Conservation (phyloP, 2,797 vertebrate genomes). For the Rachycentron canadum region DNA sequence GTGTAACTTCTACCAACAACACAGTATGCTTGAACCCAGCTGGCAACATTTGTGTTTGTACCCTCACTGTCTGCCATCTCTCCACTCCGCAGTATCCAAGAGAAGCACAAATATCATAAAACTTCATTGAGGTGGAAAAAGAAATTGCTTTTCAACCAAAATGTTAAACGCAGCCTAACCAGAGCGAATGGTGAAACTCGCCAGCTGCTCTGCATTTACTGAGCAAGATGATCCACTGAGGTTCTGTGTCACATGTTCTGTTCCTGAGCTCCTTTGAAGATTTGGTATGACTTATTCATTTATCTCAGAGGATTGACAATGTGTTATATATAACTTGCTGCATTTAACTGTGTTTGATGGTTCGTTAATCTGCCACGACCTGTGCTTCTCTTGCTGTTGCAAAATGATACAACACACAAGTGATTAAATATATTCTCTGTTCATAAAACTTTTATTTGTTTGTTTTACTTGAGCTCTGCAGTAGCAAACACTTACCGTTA, state of each 20-base stretch:
- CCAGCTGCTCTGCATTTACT: conserved; percentile 70
- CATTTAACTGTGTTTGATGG: neutral
- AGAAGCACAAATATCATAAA: conserved; percentile 46
- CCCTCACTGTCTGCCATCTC: conserved; percentile 48
- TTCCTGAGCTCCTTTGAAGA: conserved; percentile 22
- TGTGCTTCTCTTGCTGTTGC: neutral
- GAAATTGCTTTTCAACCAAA: conserved; percentile 61
- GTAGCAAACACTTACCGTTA: conserved; percentile 62
- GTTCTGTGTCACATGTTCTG: conserved; percentile 58
- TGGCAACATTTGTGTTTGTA: conserved; percentile 40
- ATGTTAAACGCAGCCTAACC: conserved; percentile 58
- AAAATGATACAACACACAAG: conserved; percentile 11
- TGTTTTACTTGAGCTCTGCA: conserved; percentile 38
- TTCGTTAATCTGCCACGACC: neutral
- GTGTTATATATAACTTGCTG: neutral
- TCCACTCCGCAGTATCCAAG: conserved; percentile 35
- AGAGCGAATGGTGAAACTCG: conserved; percentile 53
- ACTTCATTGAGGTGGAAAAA: conserved; percentile 56
- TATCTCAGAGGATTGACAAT: conserved; percentile 9
- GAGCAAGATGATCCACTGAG: conserved; percentile 47
- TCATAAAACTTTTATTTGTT: conserved; percentile 59
- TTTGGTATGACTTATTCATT: conserved; percentile 13
- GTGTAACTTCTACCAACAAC: conserved; percentile 17
- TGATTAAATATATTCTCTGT: conserved; percentile 40
- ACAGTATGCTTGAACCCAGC: conserved; percentile 19